Evolutionary conservation across 2,888 invertebrate genomes (phyloP), one percentile per base, ranked within the genome.

Genomic region (Heliconius cydno): DNA sequence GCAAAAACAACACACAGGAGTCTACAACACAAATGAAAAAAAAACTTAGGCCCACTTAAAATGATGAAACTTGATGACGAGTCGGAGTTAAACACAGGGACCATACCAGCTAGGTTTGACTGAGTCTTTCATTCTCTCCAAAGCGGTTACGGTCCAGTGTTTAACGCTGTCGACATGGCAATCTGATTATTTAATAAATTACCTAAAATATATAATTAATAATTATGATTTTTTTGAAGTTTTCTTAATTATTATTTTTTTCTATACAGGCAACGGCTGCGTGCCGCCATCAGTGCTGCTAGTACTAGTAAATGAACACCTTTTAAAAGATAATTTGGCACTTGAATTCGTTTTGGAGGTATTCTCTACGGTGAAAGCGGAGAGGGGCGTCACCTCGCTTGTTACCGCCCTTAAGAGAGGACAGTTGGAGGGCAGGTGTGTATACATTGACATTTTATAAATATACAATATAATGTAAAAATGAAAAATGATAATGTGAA

Each of bases 261-360:
- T 60, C 10, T 60, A n/a, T n/a, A 60, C 85, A 96, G 96, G 98
- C 81, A 98, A 98, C 93, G 98, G 97, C 82, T 97, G 98, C 90
- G 97, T 99, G 87, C 98, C 98, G 84, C 98, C 99, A 84, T 97
- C 97, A 86, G 98, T 98, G 83, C 96, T 99, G 86, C 96, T 97
- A 89, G 98, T 98, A 90, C 95, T 98, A 90, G 97, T 97, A 90
- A 98, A 98, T 93, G 98, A 99, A 94, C 99, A 99, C 95, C 96
- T 99, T 88, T 96, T 98, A 85, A 98, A 98, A 92, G 98, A 98
- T 96, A 98, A 98, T 91, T 96, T 99, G 91, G 98, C 99, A 81
- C 96, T 99, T 88, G 98, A 99, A 87, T 99, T 99, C 94, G 96
- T 99, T 88, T 96, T 99, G 87, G 98, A 98, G 93, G 97, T 99